phyloP scores from a whole-genome alignment of 30 jellyfish, hydroid and myxozoan genomes.

The Sanderia malayensis region DNA sequence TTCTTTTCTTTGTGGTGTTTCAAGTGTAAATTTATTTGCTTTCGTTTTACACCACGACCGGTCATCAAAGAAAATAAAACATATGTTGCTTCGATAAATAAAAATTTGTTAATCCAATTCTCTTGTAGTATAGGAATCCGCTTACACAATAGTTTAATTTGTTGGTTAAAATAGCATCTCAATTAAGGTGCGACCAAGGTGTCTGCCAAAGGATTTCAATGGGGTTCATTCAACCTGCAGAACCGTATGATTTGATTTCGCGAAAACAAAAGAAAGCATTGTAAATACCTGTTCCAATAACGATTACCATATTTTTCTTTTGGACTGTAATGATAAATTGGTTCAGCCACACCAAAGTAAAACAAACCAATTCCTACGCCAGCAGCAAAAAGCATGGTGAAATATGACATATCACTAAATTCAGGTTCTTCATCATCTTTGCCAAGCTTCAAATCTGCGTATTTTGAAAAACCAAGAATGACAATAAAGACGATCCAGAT shows the following conservation, averaged over 20 bases:
- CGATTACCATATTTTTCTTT: slow-evolving; percentile 76
- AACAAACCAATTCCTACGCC: slow-evolving; percentile 92
- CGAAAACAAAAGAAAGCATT: neutral
- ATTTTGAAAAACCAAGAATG: slow-evolving; percentile 76
- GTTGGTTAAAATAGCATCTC: neutral
- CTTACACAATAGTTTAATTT: too few species aligned
- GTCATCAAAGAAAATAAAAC: too few species aligned
- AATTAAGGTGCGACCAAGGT: neutral
- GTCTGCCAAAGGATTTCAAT: too few species aligned
- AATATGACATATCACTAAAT: slow-evolving; percentile 76
- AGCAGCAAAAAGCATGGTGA: slow-evolving; percentile 91
- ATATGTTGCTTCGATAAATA: too few species aligned
- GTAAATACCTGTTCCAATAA: slow-evolving; percentile 70
- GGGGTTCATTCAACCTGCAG: too few species aligned
- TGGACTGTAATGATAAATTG: slow-evolving; percentile 74
- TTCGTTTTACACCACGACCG: too few species aligned
- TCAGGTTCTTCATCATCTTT: slow-evolving; percentile 86
- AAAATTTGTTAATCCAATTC: too few species aligned
- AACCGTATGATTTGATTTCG: too few species aligned
- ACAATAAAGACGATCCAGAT: slow-evolving; percentile 88
- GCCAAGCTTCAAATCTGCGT: slow-evolving; percentile 73
- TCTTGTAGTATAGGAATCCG: too few species aligned
- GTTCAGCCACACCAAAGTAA: slow-evolving; percentile 97
- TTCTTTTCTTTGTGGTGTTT: too few species aligned
- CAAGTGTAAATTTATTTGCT: too few species aligned